Base-by-base conservation (phyloP, 2,797 vertebrate genomes). In the Rhynchonycteris naso region DNA sequence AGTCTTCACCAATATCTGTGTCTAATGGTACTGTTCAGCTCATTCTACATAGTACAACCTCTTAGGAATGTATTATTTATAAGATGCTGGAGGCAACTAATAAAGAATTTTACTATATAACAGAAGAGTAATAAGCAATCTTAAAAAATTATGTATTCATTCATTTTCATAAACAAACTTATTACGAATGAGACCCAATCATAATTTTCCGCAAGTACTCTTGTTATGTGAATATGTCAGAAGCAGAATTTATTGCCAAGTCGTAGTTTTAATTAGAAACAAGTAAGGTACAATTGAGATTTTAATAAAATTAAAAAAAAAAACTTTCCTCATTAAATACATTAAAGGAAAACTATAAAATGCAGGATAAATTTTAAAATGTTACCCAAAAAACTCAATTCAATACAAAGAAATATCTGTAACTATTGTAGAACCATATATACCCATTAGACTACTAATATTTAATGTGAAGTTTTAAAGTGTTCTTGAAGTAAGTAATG, bases 221-320 rank as follows among this genome's bases (percentile, higher is more conserved):
- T 90, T 98, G 66, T 92, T 93, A 88, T 95, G 96, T 33, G 10
- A 24, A 83, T 97, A 97, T 94, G 94, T 92, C 75, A 26, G 96
- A 95, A 97, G 96, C 65, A 98, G 95, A 98, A 98, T 97, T 83
- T 98, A 98, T 97, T 98, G 96, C 98, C 97, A 97, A 76, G 21
- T 47, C 96, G 94, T 58, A 94, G 38, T 96, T 97, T 98, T 98
- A 98, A 98, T 98, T 98, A 98, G 92, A 97, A 98, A 96, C 89
- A 98, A 97, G 43, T 91, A 72, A 54, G 88, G 33, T 50, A n/a
- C 94, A 95, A 98, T 91, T 97, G 96, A 98, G 94, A 88, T 96
- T 98, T 98, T 98, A 98, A 97, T 97, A 98, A 96, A 88, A 65
- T 54, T n/a, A n/a, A 96, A 97, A 88, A n/a, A 97, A 96, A 93